These are phyloP conservation scores for Sporophila hypoxantha DNA, from an alignment of 2,113 vertebrate species.

Conservation along the genomic window DNA sequence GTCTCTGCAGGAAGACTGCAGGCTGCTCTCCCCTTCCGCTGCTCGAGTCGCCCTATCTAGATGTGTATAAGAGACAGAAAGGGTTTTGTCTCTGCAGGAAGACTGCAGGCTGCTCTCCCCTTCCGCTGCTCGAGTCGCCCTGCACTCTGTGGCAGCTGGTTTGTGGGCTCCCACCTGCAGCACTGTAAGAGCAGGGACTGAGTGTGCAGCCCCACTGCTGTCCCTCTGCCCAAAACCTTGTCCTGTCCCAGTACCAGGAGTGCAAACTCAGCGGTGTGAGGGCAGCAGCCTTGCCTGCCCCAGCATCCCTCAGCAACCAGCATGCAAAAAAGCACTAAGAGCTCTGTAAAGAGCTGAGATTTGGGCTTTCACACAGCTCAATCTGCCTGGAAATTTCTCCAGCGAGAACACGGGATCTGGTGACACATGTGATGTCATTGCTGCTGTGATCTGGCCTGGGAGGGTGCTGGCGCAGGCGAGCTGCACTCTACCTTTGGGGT, in stretches of 20 bases:
- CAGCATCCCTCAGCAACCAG: not conserved
- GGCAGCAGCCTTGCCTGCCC: not conserved
- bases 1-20: not conserved
- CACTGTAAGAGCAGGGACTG: not conserved
- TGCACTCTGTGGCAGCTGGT: not conserved
- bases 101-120: not conserved
- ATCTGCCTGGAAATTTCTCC: not conserved
- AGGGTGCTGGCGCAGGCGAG: not conserved
- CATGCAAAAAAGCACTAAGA: not conserved
- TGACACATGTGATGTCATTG: not conserved
- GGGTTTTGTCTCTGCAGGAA: constrained; percentile 21
- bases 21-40: not conserved
- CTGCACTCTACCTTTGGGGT: not conserved
- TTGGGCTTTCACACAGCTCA: not conserved
- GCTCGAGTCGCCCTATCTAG: fast-evolving
- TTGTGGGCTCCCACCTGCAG: constrained; percentile 5
- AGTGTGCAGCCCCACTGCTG: not conserved
- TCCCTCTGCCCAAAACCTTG: not conserved
- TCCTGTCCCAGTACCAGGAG: not conserved
- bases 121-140: not conserved
- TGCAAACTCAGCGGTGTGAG: not conserved
- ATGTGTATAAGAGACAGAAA: no score
- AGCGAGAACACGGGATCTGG: not conserved
- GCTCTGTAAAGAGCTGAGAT: not conserved
- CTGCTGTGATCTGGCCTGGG: not conserved